These are phyloP conservation scores for Phania funesta DNA, from an alignment of 2,888 invertebrate genomes.

Conservation along the genomic window DNA sequence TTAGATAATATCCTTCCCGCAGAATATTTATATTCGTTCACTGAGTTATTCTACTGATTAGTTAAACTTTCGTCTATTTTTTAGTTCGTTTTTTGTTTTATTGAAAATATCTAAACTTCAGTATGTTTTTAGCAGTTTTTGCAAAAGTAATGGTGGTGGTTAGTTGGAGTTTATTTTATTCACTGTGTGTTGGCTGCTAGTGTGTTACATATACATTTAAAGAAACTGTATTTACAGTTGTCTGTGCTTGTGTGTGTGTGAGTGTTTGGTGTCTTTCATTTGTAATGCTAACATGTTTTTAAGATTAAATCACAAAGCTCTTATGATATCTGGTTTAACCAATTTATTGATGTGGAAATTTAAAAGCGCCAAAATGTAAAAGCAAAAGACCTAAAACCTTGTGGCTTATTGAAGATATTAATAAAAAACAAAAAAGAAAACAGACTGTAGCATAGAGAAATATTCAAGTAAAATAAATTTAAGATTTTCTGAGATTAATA, in stretches of 20 bases:
- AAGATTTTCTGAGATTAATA: conserved; percentile 9
- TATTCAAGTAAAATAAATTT: conserved; percentile 27
- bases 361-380: conserved; percentile 20
- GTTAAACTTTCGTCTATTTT: conserved; percentile 11
- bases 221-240: neutral
- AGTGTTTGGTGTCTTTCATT: conserved; percentile 20
- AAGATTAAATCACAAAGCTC: conserved; percentile 51
- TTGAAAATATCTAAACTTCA: neutral
- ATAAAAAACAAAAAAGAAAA: conserved; percentile 9
- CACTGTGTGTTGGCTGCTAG: neutral
- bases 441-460: neutral
- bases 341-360: conserved; percentile 62
- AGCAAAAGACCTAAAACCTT: neutral
- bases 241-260: neutral
- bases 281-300: conserved; percentile 47
- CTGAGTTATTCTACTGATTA: conserved; percentile 52
- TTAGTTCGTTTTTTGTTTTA: neutral
- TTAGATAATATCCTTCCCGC: conserved; percentile 68
- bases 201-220: too few species aligned
- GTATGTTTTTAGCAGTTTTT: too few species aligned
- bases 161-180: neutral
- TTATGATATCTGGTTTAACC: conserved; percentile 50
- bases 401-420: conserved; percentile 38
- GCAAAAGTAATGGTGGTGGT: neutral
- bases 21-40: conserved; percentile 68